Evolutionary conservation across 2,888 invertebrate genomes (phyloP), one percentile per base, ranked within the genome.

Genomic region (Chaetogeoica ovagalla): DNA sequence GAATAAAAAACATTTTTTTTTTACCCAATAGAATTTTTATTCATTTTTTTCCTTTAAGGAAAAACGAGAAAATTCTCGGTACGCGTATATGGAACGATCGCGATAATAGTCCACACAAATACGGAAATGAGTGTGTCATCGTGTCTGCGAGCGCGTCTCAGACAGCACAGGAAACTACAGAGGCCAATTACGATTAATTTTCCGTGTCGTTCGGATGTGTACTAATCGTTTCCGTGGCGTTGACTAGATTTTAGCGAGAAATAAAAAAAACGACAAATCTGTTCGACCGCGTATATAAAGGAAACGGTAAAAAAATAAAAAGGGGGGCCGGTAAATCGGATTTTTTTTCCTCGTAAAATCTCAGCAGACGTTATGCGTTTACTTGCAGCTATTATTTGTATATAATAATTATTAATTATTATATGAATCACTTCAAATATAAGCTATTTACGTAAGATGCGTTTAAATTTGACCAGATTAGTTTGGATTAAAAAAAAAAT

Each of bases 161-260:
- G 9, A 23, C 8, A 4, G 30, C 30, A 43, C 11, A 52, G 19
- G 43, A 73, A 73, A 62, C 62, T 21, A 8, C 8, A 15, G 9
- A 62, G 59, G 23, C 60, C 48, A 73, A 73, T 73, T 73, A 73
- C 62, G 30, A 9, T 15, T 52, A 52, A 62, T 68, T 21, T 59
- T 62, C 62, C 48, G 48, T 48, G 13, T 1, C 30, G 21, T n/a
- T n/a, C 48, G 72, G 23, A 62, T 21, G 30, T 39, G 48, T 19
- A 60, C 8, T 68, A 73, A 73, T 52, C 43, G 21, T 73, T 73
- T 73, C 73, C 62, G 60, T 52, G 13, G 73, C n/a, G 30, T 52
- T 48, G 72, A 73, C 52, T 62, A 39, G 23, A 52, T 73, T 73
- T 62, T 17, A 30, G 8, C 30, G 4, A 30, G 4, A 30, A 30